These are phyloP conservation scores for Lasioglossum malachurum DNA, from an alignment of 2,888 invertebrate genomes.

Conservation along the genomic window DNA sequence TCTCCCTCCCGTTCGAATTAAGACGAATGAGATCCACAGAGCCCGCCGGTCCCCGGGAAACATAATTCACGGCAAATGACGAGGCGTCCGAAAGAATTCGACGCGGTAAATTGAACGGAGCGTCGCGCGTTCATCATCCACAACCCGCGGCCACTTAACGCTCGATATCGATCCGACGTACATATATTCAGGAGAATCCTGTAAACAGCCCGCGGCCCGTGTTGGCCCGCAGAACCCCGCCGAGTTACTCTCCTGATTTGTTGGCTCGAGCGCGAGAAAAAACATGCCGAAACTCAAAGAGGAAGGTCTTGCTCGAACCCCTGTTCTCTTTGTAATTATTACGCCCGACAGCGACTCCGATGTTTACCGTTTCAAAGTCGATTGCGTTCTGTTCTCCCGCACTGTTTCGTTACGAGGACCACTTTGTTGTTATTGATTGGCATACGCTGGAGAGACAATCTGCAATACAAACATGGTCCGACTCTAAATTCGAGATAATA, in stretches of 20 bases:
- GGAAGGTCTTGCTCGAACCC: background rate
- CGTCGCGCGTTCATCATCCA: constrained; percentile 29
- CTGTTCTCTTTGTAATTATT: background rate
- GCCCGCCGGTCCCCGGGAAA: background rate
- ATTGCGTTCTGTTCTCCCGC: background rate
- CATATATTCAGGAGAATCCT: constrained; percentile 30
- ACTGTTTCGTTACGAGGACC: background rate
- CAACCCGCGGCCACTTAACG: constrained; percentile 28
- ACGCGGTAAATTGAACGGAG: constrained; percentile 9
- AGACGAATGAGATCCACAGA: constrained; percentile 34
- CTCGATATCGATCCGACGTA: constrained; percentile 33
- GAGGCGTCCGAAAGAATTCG: constrained; percentile 6
- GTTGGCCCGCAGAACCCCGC: background rate
- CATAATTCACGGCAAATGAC: constrained; percentile 15
- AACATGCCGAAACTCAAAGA: background rate
- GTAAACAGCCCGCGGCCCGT: constrained; percentile 22
- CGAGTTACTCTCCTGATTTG: background rate
- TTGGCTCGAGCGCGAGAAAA: background rate
- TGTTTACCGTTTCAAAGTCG: background rate
- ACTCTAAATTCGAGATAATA: too few species aligned
- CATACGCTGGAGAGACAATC: background rate
- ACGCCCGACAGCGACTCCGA: background rate
- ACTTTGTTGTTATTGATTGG: background rate
- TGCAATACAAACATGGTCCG: too few species aligned
- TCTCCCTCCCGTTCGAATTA: constrained; percentile 26